phyloP scores from a whole-genome alignment of 2,113 vertebrate species.

The Syrmaticus mikado region DNA sequence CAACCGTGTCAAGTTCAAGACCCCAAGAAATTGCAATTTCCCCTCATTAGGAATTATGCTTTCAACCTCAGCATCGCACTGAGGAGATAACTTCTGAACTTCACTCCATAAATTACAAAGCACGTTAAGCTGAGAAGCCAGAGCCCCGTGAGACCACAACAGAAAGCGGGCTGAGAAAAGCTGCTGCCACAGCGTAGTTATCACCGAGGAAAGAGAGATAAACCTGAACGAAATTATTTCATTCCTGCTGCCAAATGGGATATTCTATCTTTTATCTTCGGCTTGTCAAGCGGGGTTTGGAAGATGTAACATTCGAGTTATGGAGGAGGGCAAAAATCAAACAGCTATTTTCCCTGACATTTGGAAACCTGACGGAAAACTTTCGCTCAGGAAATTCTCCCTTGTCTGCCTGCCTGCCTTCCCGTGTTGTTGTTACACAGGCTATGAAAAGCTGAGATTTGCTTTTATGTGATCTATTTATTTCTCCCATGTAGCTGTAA shows the following conservation, averaged over 20 bases:
- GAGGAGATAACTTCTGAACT: slow-evolving; percentile 46
- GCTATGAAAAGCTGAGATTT: not conserved
- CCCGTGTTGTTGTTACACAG: not conserved
- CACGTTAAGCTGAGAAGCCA: not conserved
- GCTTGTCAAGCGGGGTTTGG: slow-evolving; percentile 20
- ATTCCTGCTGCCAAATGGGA: slow-evolving; percentile 38
- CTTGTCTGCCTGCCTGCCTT: not conserved
- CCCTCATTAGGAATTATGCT: slow-evolving; percentile 47
- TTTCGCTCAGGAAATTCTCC: not conserved
- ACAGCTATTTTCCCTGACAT: slow-evolving; percentile 8
- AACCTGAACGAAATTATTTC: slow-evolving; percentile 59
- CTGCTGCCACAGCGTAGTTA: slow-evolving; percentile 36
- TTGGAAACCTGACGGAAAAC: slow-evolving; percentile 32
- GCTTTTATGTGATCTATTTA: not conserved
- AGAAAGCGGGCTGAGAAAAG: slow-evolving; percentile 54
- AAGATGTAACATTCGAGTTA: slow-evolving; percentile 17
- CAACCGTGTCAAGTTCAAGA: not conserved
- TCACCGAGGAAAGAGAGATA: slow-evolving; percentile 42
- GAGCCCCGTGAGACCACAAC: not conserved
- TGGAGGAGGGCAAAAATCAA: slow-evolving; percentile 35
- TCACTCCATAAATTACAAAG: slow-evolving; percentile 14
- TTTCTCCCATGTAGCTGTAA: not conserved
- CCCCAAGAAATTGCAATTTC: slow-evolving; percentile 1
- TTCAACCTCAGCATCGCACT: not conserved
- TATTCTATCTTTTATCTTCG: slow-evolving; percentile 55